phyloP scores from a whole-genome alignment of 2,797 vertebrate species.

The Eulemur rubriventer region DNA sequence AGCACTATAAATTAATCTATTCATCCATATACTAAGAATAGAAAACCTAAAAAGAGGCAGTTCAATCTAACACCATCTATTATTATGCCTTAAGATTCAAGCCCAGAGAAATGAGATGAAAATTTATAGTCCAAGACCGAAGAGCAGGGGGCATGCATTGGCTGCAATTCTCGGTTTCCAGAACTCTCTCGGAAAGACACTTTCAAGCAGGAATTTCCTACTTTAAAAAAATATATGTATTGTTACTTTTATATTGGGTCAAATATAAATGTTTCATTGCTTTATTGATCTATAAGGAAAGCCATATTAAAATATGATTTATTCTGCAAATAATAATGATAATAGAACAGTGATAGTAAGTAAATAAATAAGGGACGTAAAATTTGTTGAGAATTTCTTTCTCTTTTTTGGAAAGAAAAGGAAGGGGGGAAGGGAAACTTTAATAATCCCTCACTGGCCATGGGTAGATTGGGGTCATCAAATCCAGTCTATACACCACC shows the following conservation, averaged over 20 bases:
- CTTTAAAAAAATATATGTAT: background rate
- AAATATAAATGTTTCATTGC: background rate
- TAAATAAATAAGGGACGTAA: background rate
- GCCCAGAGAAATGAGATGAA: slow-evolving; percentile 65
- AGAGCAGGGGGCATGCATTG: background rate
- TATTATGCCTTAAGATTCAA: slow-evolving; percentile 58
- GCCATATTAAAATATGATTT: background rate
- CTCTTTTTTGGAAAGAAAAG: background rate
- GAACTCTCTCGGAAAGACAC: background rate
- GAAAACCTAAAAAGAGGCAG: slow-evolving; percentile 62
- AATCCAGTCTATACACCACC: background rate
- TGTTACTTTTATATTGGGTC: background rate
- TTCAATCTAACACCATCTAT: slow-evolving; percentile 63
- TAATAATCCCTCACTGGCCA: background rate
- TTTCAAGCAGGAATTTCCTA: background rate
- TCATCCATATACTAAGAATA: slow-evolving; percentile 59
- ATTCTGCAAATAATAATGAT: background rate
- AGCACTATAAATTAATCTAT: slow-evolving; percentile 72
- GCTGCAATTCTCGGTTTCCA: background rate
- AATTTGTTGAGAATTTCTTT: background rate
- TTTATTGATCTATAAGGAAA: background rate
- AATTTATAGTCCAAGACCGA: slow-evolving; percentile 53
- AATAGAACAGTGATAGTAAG: background rate
- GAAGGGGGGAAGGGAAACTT: background rate
- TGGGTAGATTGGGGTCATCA: background rate